Evolutionary conservation across 2,888 invertebrate species (phyloP), one percentile per base, ranked within the genome.

Genomic region (Apeira syringaria): DNA sequence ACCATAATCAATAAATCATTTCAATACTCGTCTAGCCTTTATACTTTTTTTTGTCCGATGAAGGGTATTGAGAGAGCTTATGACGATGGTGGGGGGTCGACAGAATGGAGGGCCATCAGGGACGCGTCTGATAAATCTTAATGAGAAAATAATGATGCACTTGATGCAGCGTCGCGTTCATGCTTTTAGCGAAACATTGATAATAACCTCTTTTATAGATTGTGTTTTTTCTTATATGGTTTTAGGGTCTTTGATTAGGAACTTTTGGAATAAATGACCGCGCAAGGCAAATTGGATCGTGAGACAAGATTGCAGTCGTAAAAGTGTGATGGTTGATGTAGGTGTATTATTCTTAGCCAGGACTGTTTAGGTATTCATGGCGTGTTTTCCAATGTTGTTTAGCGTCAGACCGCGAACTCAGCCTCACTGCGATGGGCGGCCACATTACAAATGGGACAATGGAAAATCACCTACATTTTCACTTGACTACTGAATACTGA

Each of bases 61-160:
- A n/a, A n/a, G n/a, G n/a, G n/a, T n/a, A n/a, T n/a, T n/a, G n/a
- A n/a, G n/a, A n/a, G n/a, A n/a, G n/a, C n/a, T n/a, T n/a, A n/a
- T n/a, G n/a, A n/a, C n/a, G n/a, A n/a, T n/a, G n/a, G n/a, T n/a
- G n/a, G n/a, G n/a, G n/a, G n/a, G n/a, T n/a, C n/a, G n/a, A n/a
- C 15, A 3, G 7, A 20, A 7, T 6, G 5, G 8, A 25, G 3
- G 9, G 8, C 15, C n/a, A n/a, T 6, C 4, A 13, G 28, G 12
- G 22, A 27, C 17, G 30, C 18, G 8, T 48, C 47, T 51, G 67
- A 75, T 69, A 74, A 74, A 73, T 74, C 64, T 70, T 76, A 74
- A 76, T 64, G 77, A 75, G 68, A 64, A 70, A 68, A 76, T 80
- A 82, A 81, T 74, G 73, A 77, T 71, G 54, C 61, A 15, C 15